These are phyloP conservation scores for Drosophila phalerata DNA, from an alignment of 2,888 invertebrate genomes.

Conservation along the genomic window DNA sequence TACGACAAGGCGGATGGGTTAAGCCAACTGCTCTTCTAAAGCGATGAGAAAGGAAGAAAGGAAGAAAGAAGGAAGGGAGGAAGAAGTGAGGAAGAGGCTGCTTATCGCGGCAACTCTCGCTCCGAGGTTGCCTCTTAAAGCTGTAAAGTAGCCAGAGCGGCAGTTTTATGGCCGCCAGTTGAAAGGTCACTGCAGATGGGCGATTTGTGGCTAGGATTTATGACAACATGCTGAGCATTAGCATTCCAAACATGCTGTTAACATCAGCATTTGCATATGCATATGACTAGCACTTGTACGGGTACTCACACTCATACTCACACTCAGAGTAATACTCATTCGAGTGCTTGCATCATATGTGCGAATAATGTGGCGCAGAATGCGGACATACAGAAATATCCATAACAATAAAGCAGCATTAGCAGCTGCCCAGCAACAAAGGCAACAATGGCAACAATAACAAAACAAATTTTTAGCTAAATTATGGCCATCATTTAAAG, in stretches of 20 bases:
- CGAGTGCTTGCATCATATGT: slow-evolving; percentile 56
- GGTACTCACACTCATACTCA: slow-evolving; percentile 10
- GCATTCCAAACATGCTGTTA: slow-evolving; percentile 75
- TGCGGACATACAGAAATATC: slow-evolving; percentile 46
- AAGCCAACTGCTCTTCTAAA: slow-evolving; percentile 39
- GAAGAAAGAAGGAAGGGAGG: no score
- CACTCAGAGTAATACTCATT: slow-evolving; percentile 25
- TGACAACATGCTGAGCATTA: slow-evolving; percentile 64
- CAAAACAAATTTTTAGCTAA: slow-evolving; percentile 70
- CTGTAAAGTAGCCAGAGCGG: slow-evolving; percentile 67
- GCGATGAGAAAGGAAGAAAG: background rate
- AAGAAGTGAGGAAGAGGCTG: background rate
- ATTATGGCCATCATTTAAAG: slow-evolving; percentile 76
- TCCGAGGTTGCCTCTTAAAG: slow-evolving; percentile 51
- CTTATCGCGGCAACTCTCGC: slow-evolving; percentile 60
- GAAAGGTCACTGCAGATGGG: slow-evolving; percentile 77
- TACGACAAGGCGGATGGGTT: slow-evolving; percentile 62
- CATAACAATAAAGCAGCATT: slow-evolving; percentile 77
- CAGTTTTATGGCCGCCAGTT: slow-evolving; percentile 73
- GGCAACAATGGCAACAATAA: slow-evolving; percentile 23
- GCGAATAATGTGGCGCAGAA: slow-evolving; percentile 50
- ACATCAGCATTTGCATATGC: slow-evolving; percentile 76
- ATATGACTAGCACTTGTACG: slow-evolving; percentile 38
- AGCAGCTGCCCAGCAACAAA: slow-evolving; percentile 62
- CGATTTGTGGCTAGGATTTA: slow-evolving; percentile 67